These are phyloP conservation scores for Nipponacmea schrenckii DNA, from an alignment of 2,888 invertebrate genomes.

Conservation along the genomic window DNA sequence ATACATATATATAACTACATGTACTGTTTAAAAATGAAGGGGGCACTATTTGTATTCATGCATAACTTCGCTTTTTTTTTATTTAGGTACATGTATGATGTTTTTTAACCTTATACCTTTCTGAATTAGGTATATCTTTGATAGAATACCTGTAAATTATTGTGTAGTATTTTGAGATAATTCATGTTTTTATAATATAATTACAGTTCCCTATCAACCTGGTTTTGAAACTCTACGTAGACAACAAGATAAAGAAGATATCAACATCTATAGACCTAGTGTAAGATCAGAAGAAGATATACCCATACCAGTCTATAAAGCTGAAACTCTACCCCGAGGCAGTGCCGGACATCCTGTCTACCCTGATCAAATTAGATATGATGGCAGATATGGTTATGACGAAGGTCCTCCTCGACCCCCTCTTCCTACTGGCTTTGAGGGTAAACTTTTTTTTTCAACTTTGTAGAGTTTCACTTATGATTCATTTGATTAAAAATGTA, in stretches of 20 bases:
- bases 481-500: too few relatives aligned
- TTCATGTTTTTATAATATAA: too few relatives aligned
- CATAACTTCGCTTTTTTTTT: too few relatives aligned
- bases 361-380: constrained; percentile 45
- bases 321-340: constrained; percentile 37
- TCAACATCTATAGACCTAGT: constrained; percentile 51
- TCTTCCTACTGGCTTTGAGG: constrained; percentile 46
- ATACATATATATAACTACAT: too few relatives aligned
- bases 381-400: constrained; percentile 54
- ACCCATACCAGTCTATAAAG: constrained; percentile 34
- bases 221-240: constrained; percentile 46
- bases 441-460: constrained; percentile 3
- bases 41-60: too few relatives aligned
- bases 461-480: neutral
- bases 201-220: constrained; percentile 20
- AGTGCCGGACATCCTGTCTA: constrained; percentile 32
- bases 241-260: constrained; percentile 40
- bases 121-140: too few relatives aligned
- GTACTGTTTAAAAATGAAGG: too few relatives aligned
- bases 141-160: too few relatives aligned
- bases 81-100: too few relatives aligned
- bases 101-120: too few relatives aligned
- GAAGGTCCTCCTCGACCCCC: constrained; percentile 58
- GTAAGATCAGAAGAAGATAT: constrained; percentile 39
- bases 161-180: too few relatives aligned